phyloP scores from a whole-genome alignment of 2,113 vertebrate species.

The Scomber scombrus region DNA sequence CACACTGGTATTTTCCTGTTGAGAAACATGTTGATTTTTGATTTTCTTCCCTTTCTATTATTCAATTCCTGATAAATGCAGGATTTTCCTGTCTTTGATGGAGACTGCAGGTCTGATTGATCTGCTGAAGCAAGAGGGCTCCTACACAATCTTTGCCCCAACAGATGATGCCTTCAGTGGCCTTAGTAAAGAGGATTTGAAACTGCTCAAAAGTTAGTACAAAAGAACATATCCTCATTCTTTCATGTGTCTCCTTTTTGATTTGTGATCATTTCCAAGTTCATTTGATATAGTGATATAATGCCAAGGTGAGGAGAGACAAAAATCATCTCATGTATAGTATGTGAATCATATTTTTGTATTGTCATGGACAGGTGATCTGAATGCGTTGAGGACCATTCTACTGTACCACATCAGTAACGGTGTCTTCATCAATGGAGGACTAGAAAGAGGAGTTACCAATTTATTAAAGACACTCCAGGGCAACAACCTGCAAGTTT shows the following conservation, averaged over 20 bases:
- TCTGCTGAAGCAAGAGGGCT: constrained; percentile 87
- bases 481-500: constrained; percentile 91
- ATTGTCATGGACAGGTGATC: constrained; percentile 83
- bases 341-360: not conserved
- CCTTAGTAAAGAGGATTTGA: constrained; percentile 87
- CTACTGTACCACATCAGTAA: constrained; percentile 95
- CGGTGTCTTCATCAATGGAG: constrained; percentile 93
- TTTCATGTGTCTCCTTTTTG: not conserved
- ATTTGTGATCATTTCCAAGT: too few relatives aligned
- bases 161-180: constrained; percentile 92
- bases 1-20: too few relatives aligned
- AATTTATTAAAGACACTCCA: constrained; percentile 95
- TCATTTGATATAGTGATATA: not conserved
- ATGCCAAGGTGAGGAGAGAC: not conserved
- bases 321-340: not conserved
- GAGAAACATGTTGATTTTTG: too few relatives aligned
- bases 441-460: constrained; percentile 94
- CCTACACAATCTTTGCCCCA: constrained; percentile 95
- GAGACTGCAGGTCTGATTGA: constrained; percentile 91
- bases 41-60: too few relatives aligned
- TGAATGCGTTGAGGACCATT: constrained; percentile 91
- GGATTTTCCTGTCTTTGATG: constrained; percentile 91
- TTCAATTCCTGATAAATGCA: constrained; percentile 41
- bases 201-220: constrained; percentile 88
- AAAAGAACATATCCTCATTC: not conserved